A percentile compares a stretch with the other conserved stretches of the same genome.
These are phyloP conservation scores for Gallinago jamesoni DNA, from an alignment of 2,113 vertebrate genomes.

Conservation along the genomic window DNA sequence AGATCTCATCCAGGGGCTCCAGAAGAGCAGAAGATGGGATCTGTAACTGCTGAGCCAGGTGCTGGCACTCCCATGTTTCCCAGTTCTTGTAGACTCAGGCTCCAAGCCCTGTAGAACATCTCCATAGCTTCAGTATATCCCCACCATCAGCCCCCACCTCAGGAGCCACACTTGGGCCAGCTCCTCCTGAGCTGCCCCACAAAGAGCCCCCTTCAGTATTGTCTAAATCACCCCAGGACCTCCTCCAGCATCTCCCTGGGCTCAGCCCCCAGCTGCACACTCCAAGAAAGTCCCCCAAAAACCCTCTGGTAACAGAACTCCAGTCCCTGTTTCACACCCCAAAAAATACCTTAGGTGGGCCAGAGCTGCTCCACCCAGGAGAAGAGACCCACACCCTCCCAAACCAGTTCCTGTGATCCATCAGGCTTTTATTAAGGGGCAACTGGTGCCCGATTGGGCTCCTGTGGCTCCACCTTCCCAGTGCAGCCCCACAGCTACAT, in stretches of 20 bases:
- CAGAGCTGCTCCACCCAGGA: not conserved
- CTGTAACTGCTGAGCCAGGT: not conserved
- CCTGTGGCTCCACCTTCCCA: not conserved
- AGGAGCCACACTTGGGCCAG: not conserved
- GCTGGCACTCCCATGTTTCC: not conserved
- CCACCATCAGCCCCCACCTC: no score
- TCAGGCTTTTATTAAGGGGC: not conserved
- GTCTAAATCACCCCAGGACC: not conserved
- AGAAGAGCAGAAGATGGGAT: not conserved
- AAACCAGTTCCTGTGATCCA: accelerated
- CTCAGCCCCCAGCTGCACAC: not conserved
- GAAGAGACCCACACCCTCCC: accelerated
- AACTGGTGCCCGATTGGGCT: not conserved
- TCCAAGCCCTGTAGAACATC: not conserved
- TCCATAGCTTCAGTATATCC: not conserved
- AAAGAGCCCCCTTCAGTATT: not conserved
- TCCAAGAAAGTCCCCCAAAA: not conserved
- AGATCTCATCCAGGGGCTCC: not conserved
- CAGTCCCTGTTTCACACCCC: not conserved
- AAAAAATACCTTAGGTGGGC: accelerated
- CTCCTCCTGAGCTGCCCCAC: not conserved
- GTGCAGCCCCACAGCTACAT: not conserved
- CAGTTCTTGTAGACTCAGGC: not conserved
- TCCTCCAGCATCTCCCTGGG: not conserved
- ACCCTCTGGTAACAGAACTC: accelerated